A percentile compares a stretch with the other conserved stretches of the same genome.
Conservation (phyloP, 2,113 vertebrate genomes). For the Pseudorectes ferrugineus region DNA sequence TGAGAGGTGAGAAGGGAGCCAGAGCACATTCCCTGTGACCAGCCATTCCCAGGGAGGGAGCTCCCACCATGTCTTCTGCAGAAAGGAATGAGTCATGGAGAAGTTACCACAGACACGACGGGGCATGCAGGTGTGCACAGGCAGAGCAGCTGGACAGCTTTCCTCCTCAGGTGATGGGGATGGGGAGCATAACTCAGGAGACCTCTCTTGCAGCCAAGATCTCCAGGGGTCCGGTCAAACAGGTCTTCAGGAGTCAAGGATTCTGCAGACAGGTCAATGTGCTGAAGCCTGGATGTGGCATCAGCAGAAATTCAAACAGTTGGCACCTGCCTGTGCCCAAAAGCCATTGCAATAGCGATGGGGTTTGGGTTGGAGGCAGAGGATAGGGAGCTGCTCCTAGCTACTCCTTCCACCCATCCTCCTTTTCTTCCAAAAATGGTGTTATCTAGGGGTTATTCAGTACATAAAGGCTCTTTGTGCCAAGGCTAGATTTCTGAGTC, state of each 20-base stretch:
- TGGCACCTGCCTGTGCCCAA: neutral
- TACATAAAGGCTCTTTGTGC: neutral
- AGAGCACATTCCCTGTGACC: neutral
- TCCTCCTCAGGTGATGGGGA: neutral
- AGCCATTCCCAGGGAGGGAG: neutral
- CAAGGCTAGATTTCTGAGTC: neutral
- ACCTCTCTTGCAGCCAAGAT: neutral
- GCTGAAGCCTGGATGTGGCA: neutral
- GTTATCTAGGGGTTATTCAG: neutral
- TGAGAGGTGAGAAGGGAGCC: neutral
- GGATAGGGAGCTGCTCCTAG: neutral
- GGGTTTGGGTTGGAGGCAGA: neutral
- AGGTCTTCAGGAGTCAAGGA: neutral
- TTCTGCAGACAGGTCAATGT: accelerated
- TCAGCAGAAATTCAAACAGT: neutral
- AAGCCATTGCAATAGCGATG: neutral
- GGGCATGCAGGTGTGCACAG: neutral
- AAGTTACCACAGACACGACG: accelerated
- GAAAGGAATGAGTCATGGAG: neutral
- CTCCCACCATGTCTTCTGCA: neutral
- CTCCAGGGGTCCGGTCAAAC: neutral
- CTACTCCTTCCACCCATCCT: neutral
- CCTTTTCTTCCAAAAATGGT: neutral
- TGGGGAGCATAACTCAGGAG: neutral
- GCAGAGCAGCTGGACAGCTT: neutral